Evolutionary conservation across 1,140 invertebrate species (phyloP).

Genomic region (Palaemon carinicauda): DNA sequence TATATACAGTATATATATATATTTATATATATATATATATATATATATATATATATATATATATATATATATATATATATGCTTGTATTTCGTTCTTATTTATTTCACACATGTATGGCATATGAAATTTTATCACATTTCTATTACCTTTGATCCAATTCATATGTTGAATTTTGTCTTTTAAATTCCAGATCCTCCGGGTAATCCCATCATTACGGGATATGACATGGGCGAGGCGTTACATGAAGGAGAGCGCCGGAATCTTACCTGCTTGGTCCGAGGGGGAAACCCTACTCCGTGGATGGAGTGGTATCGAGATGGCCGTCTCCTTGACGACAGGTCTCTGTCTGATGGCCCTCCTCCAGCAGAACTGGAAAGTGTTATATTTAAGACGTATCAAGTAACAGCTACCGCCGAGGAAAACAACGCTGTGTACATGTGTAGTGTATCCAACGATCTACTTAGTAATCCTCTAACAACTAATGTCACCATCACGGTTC

Average conservation of each 20-base stretch:
- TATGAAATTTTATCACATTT: no score
- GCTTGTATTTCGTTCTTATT: no score
- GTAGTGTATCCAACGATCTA: neutral
- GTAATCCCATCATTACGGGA: constrained; percentile 89
- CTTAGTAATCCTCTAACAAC: neutral
- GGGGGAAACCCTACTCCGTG: constrained; percentile 95
- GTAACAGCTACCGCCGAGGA: neutral
- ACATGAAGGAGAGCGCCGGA: constrained; percentile 85
- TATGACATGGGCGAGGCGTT: constrained; percentile 87
- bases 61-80: no score
- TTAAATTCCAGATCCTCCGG: constrained; percentile 82
- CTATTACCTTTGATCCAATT: no score
- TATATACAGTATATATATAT: neutral
- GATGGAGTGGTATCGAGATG: constrained; percentile 92
- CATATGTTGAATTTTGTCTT: no score
- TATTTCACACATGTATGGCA: no score
- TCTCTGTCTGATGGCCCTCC: constrained; percentile 77
- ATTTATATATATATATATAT: no score
- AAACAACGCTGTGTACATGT: neutral
- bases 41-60: no score
- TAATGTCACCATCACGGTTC: neutral
- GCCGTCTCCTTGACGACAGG: constrained; percentile 80
- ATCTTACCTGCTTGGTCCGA: constrained; percentile 85
- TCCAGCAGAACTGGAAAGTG: constrained; percentile 42
- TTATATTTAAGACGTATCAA: neutral